Percentiles rank a stretch among this genome's conserved stretches.
These are phyloP conservation scores for Geococcyx californianus DNA, from an alignment of 2,113 vertebrate genomes.

Conservation along the genomic window DNA sequence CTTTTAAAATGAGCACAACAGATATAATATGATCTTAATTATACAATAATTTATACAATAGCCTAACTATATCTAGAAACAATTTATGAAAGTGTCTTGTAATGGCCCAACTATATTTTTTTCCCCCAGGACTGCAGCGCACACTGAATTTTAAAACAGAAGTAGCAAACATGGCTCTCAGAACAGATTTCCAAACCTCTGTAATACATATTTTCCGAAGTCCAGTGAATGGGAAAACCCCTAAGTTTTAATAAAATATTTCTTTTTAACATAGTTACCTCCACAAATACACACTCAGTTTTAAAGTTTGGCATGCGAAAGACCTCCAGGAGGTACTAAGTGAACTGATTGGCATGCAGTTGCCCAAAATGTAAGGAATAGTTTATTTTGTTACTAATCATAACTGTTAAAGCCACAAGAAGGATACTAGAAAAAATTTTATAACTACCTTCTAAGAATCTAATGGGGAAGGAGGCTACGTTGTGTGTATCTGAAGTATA, in stretches of 20 bases:
- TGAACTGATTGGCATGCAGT: conserved; percentile 83
- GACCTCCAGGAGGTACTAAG: conserved; percentile 82
- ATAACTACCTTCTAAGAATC: conserved; percentile 87
- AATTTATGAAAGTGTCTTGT: conserved; percentile 6
- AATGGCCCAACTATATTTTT: not conserved
- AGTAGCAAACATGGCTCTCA: conserved; percentile 48
- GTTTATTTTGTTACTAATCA: conserved; percentile 72
- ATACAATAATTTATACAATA: not conserved
- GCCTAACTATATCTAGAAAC: conserved; percentile 15
- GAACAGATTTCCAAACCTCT: conserved; percentile 51
- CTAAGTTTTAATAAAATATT: conserved; percentile 15
- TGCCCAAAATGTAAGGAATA: conserved; percentile 77
- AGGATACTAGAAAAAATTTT: conserved; percentile 80
- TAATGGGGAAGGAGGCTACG: conserved; percentile 84
- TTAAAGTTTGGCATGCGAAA: conserved; percentile 79
- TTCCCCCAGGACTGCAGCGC: conserved; percentile 22
- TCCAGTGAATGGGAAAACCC: conserved; percentile 44
- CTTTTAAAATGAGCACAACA: conserved; percentile 42
- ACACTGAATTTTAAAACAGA: conserved; percentile 28
- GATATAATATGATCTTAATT: not conserved
- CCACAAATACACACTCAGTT: conserved; percentile 76
- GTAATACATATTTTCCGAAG: conserved; percentile 3
- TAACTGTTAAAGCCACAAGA: conserved; percentile 81
- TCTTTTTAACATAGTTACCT: conserved; percentile 80
- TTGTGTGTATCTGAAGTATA: conserved; percentile 87